Evolutionary conservation across 2,797 vertebrate genomes (phyloP).

Genomic region (Ctenopoma kingsleyae): DNA sequence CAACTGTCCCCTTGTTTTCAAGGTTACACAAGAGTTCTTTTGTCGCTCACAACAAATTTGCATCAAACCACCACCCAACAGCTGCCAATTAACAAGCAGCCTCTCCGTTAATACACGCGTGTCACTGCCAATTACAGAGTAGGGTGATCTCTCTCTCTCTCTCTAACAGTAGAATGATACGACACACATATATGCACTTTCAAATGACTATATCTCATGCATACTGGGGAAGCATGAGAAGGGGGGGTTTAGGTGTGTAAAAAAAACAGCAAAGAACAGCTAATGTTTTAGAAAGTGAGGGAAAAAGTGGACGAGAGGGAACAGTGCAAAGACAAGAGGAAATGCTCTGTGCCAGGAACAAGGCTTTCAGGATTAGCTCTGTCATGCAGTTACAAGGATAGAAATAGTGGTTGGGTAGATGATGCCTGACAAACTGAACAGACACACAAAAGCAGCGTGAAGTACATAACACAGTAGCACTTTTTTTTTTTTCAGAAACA

Average conservation of each 20-base stretch:
- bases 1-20: slow-evolving; percentile 56
- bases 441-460: slow-evolving; percentile 13
- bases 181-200: slow-evolving; percentile 15
- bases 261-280: slow-evolving; percentile 38
- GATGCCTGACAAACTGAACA: slow-evolving; percentile 57
- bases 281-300: slow-evolving; percentile 31
- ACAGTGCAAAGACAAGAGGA: slow-evolving; percentile 38
- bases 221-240: not conserved
- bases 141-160: slow-evolving; percentile 52
- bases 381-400: slow-evolving; percentile 57
- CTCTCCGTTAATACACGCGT: slow-evolving; percentile 67
- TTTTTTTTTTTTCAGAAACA: slow-evolving; percentile 3
- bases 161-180: slow-evolving; percentile 22
- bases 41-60: slow-evolving; percentile 67
- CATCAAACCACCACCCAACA: slow-evolving; percentile 71
- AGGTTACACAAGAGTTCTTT: slow-evolving; percentile 64
- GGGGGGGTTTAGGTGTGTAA: slow-evolving; percentile 8
- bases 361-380: slow-evolving; percentile 73
- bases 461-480: slow-evolving; percentile 8
- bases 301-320: slow-evolving; percentile 26
- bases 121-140: slow-evolving; percentile 64
- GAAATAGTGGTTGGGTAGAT: slow-evolving; percentile 61
- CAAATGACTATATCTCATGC: slow-evolving; percentile 11
- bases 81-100: slow-evolving; percentile 77
- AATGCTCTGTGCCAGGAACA: slow-evolving; percentile 65